A percentile compares a stretch with the other conserved stretches of the same genome.
phyloP scores from a whole-genome alignment of 92 coral and sea anemone genomes.

The Diadumene lineata region DNA sequence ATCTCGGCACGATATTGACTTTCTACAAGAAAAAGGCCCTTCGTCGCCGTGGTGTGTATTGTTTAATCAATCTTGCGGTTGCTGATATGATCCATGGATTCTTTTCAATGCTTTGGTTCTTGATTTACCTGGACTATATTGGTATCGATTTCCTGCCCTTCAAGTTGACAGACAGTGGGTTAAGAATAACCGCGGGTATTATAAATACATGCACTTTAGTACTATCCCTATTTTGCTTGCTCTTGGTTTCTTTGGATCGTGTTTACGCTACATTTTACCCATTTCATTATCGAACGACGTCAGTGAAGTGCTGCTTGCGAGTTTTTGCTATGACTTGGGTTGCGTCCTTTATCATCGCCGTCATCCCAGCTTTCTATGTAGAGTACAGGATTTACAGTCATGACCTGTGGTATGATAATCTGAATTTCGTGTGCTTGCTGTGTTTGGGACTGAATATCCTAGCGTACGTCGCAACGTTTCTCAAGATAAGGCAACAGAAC shows the following conservation, averaged over 20 bases:
- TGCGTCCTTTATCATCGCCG: not conserved
- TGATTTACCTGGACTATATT: conserved; percentile 1
- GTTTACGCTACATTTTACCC: conserved; percentile 21
- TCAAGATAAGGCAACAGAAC: not conserved
- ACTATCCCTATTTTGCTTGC: conserved; percentile 8
- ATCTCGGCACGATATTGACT: conserved; percentile 15
- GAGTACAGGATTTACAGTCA: not conserved
- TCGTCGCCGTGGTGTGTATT: conserved; percentile 17
- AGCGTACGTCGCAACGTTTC: not conserved
- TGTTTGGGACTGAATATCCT: not conserved
- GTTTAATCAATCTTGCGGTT: conserved; percentile 19
- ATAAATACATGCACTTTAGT: not conserved
- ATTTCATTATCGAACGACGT: not conserved
- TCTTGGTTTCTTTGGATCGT: conserved; percentile 16
- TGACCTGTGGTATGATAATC: not conserved
- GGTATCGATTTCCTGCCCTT: not conserved
- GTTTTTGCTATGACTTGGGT: conserved; percentile 9
- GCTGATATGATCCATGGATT: conserved; percentile 25
- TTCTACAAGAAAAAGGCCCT: not conserved
- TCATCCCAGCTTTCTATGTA: not conserved
- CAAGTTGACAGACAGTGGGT: not conserved
- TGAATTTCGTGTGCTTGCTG: not conserved
- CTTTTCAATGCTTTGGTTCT: conserved; percentile 1
- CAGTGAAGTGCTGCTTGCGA: not conserved
- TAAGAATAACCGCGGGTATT: not conserved